These are phyloP conservation scores for Branchipolynoe longqiensis DNA, from an alignment of 2,888 invertebrate genomes.

Conservation along the genomic window DNA sequence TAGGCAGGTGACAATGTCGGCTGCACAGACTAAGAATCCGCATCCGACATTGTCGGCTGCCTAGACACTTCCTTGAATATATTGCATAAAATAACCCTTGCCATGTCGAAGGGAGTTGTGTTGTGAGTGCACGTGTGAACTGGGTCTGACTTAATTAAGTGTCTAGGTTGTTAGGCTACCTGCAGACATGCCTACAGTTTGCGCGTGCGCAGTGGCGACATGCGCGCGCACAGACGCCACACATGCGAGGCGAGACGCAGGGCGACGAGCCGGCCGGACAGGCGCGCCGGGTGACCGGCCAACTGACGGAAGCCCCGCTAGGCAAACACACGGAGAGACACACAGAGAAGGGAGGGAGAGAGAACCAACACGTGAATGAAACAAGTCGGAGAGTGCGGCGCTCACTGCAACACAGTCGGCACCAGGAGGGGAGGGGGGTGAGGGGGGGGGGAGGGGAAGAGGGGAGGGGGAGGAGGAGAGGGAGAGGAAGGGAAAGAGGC, in stretches of 20 bases:
- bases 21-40: no score
- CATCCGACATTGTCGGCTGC: no score
- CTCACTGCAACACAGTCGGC: no score
- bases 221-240: conserved; percentile 43
- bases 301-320: conserved; percentile 47
- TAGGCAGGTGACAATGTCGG: no score
- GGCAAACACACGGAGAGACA: neutral
- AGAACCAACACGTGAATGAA: conserved; percentile 24
- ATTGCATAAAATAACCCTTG: no score
- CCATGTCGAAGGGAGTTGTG: no score
- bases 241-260: conserved; percentile 16
- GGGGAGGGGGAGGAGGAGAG: no score
- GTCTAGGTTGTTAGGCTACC: conserved; percentile 39
- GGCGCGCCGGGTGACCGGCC: conserved; percentile 9
- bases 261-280: conserved; percentile 29
- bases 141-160: neutral
- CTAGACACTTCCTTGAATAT: no score
- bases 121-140: neutral
- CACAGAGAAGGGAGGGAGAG: neutral
- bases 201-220: conserved; percentile 19
- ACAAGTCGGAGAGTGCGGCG: no score
- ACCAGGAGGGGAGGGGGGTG: no score
- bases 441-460: no score
- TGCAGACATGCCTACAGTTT: conserved; percentile 40
- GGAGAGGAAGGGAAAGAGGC: no score